phyloP scores from a whole-genome alignment of 2,113 vertebrate genomes.

The Aspidoscelis tigris region DNA sequence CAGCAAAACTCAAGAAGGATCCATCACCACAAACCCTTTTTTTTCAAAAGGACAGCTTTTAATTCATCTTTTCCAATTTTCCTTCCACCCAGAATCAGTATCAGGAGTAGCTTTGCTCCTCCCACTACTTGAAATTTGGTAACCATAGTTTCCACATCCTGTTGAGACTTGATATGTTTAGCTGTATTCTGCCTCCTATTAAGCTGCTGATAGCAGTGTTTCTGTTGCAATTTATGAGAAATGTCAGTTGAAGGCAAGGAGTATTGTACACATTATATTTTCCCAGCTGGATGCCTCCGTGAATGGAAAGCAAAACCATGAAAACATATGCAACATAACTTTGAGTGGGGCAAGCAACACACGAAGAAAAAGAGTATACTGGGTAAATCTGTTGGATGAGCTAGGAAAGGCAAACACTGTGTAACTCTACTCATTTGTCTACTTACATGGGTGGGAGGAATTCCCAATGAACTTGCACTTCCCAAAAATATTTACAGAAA shows the following conservation, averaged over 20 bases:
- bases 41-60: constrained; percentile 66
- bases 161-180: constrained; percentile 79
- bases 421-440: not conserved
- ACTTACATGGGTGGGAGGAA: not conserved
- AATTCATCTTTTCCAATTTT: constrained; percentile 71
- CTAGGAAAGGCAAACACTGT: constrained; percentile 46
- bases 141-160: constrained; percentile 79
- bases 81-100: constrained; percentile 59
- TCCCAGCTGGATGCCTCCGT: constrained; percentile 83
- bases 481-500: not conserved
- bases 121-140: constrained; percentile 74
- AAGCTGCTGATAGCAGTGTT: constrained; percentile 83
- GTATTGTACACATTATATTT: constrained; percentile 83
- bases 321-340: constrained; percentile 71
- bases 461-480: not conserved
- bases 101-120: constrained; percentile 63
- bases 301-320: constrained; percentile 80
- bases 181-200: constrained; percentile 80
- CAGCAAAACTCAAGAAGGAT: constrained; percentile 60
- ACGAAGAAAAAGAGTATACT: constrained; percentile 56
- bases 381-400: constrained; percentile 71
- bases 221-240: constrained; percentile 84
- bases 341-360: constrained; percentile 56
- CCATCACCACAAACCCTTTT: constrained; percentile 35
- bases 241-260: constrained; percentile 82